A percentile compares a stretch with the other conserved stretches of the same genome.
phyloP scores from a whole-genome alignment of 2,888 invertebrate genomes.

The Anticlea derivata region DNA sequence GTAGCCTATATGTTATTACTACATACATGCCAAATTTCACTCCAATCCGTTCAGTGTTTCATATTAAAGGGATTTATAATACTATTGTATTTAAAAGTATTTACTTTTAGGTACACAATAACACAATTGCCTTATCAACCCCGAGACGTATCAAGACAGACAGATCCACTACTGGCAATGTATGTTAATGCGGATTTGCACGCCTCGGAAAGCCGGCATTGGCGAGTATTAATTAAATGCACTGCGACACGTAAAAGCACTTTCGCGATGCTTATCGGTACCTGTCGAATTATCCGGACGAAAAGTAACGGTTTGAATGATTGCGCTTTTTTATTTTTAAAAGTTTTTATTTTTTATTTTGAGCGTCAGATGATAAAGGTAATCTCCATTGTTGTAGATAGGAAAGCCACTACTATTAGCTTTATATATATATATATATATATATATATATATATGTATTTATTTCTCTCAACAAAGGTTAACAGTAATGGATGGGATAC shows the following conservation, averaged over 20 bases:
- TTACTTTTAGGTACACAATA: background rate
- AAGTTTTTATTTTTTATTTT: slow-evolving; percentile 4
- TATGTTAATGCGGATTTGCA: slow-evolving; percentile 34
- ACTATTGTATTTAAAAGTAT: too few relatives aligned
- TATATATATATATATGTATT: too few relatives aligned
- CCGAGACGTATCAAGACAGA: slow-evolving; percentile 21
- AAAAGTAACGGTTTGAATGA: slow-evolving; percentile 16
- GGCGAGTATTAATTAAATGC: slow-evolving; percentile 42
- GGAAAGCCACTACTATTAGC: too few relatives aligned
- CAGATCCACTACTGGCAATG: slow-evolving; percentile 19
- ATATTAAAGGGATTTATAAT: too few relatives aligned
- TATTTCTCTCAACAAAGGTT: too few relatives aligned
- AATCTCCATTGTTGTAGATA: background rate
- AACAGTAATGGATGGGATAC: too few relatives aligned
- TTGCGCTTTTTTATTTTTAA: slow-evolving; percentile 9
- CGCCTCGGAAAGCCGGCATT: slow-evolving; percentile 34
- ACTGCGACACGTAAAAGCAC: slow-evolving; percentile 39
- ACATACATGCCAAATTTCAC: too few relatives aligned
- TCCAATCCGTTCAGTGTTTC: too few relatives aligned
- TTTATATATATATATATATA: too few relatives aligned
- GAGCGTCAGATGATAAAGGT: background rate
- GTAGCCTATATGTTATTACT: too few relatives aligned
- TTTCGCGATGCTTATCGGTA: slow-evolving; percentile 34
- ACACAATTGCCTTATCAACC: slow-evolving; percentile 9
- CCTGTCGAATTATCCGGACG: slow-evolving; percentile 34